Percentiles rank a stretch among this genome's conserved stretches.
These are phyloP conservation scores for Decapterus maruadsi DNA, from an alignment of 2,797 vertebrate species.

Conservation along the genomic window DNA sequence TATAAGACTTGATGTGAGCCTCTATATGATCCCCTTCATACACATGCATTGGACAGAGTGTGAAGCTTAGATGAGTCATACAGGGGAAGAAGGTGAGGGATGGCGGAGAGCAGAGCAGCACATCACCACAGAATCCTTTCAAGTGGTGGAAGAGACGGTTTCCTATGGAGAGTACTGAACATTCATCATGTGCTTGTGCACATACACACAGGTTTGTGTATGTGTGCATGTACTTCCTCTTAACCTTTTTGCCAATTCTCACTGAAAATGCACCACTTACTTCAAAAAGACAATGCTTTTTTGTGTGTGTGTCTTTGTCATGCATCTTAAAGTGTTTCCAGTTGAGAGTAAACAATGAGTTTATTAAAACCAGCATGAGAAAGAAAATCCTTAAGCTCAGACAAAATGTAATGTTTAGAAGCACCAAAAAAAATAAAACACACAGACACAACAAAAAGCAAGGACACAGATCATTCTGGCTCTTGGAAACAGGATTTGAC, in stretches of 20 bases:
- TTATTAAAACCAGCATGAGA: background rate
- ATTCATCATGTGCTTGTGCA: background rate
- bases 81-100: constrained; percentile 28
- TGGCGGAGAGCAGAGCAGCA: constrained; percentile 13
- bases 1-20: constrained; percentile 23
- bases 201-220: background rate
- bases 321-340: background rate
- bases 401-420: background rate
- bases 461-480: background rate
- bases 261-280: background rate
- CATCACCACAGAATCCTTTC: constrained; percentile 45
- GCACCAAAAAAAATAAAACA: background rate
- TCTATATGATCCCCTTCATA: constrained; percentile 34
- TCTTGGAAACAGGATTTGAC: background rate
- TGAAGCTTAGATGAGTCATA: constrained; percentile 60
- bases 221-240: background rate
- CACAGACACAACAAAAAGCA: background rate
- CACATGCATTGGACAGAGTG: constrained; percentile 32
- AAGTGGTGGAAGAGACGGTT: constrained; percentile 28
- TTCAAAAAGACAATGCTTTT: background rate
- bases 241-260: background rate
- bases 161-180: constrained; percentile 9
- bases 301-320: background rate
- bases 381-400: background rate
- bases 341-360: constrained; percentile 1